Conservation (phyloP, 2,797 vertebrate species). For the Trachurus trachurus region DNA sequence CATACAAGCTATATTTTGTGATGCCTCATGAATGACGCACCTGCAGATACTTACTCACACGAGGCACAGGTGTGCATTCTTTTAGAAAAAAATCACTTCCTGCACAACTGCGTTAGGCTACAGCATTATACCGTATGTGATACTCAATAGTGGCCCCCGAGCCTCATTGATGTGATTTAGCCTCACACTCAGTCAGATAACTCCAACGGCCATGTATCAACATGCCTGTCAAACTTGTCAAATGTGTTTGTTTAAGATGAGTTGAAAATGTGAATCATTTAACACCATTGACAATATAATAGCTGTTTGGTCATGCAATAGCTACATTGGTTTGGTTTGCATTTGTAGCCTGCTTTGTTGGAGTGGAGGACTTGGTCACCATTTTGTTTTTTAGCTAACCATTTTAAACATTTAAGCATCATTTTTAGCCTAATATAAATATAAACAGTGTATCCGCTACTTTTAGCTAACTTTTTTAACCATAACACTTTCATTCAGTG, state of each 20-base stretch:
- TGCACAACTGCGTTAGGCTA: conserved; percentile 15
- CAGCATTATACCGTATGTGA: conserved; percentile 26
- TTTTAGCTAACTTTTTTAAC: neutral
- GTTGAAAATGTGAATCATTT: neutral
- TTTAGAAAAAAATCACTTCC: conserved; percentile 53
- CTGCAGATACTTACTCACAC: conserved; percentile 79
- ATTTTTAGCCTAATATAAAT: too few relatives aligned
- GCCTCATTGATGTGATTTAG: neutral
- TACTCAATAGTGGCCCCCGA: neutral
- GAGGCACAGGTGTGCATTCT: conserved; percentile 83
- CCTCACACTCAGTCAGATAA: neutral
- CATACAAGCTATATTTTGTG: conserved; percentile 23
- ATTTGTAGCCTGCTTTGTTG: too few relatives aligned
- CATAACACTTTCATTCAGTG: too few relatives aligned
- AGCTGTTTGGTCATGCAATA: neutral
- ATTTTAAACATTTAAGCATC: too few relatives aligned
- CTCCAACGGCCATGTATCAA: neutral
- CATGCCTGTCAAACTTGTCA: neutral
- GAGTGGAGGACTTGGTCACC: too few relatives aligned
- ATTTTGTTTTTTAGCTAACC: too few relatives aligned
- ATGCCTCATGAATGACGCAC: conserved; percentile 72
- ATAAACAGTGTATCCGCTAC: too few relatives aligned
- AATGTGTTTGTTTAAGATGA: neutral
- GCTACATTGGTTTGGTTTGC: too few relatives aligned
- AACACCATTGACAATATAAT: neutral